Evolutionary conservation across 2,888 invertebrate species (phyloP).

Genomic region (Reticulitermes lucifugus): DNA sequence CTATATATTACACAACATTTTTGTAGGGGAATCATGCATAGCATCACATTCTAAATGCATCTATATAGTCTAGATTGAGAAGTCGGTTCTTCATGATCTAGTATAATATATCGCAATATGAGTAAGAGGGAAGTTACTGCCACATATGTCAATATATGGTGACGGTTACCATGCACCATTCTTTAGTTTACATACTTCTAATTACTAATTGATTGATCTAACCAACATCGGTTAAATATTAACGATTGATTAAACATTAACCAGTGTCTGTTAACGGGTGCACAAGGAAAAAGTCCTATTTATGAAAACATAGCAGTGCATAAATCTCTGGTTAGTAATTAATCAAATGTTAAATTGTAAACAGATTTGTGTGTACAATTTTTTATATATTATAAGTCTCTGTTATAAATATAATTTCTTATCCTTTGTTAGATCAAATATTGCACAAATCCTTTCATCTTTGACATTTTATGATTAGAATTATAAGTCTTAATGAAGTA

Average conservation of each 20-base stretch:
- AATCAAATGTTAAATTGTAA: conserved; percentile 29
- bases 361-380: conserved; percentile 29
- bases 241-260: conserved; percentile 32
- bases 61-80: background rate
- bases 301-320: conserved; percentile 30
- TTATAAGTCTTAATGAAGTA: background rate
- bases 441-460: conserved; percentile 23
- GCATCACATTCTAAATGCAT: conserved; percentile 12
- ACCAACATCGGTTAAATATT: conserved; percentile 25
- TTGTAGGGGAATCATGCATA: conserved; percentile 1
- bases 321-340: conserved; percentile 33
- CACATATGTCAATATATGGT: background rate
- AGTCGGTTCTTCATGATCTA: background rate
- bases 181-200: background rate
- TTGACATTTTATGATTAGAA: background rate
- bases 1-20: conserved; percentile 21
- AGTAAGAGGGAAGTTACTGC: conserved; percentile 14
- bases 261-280: conserved; percentile 34
- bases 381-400: conserved; percentile 21
- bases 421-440: conserved; percentile 26
- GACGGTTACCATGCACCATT: background rate
- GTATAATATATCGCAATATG: background rate
- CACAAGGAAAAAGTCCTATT: conserved; percentile 27
- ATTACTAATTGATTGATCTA: conserved; percentile 11
- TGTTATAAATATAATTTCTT: conserved; percentile 42